Percentiles rank a stretch among this genome's conserved stretches.
Evolutionary conservation across 2,113 vertebrate species (phyloP).

Genomic region (Terrapene triunguis): DNA sequence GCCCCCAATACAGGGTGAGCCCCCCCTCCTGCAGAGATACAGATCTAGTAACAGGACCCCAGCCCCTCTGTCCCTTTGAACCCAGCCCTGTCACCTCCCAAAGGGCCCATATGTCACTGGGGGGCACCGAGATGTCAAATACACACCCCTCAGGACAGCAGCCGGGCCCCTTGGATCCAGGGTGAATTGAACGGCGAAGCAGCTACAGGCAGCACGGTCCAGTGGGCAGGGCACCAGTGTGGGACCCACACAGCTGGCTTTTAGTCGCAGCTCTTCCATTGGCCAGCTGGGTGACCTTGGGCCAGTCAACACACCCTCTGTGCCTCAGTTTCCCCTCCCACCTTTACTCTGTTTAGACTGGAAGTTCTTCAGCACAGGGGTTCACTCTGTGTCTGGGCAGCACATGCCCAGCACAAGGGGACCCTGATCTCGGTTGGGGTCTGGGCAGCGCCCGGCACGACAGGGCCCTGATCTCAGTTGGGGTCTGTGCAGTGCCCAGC

Average conservation of each 20-base stretch:
- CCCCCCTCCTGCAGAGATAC: constrained; percentile 43
- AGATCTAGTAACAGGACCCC: constrained; percentile 39
- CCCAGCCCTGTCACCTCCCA: constrained; percentile 34
- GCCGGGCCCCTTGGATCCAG: not conserved
- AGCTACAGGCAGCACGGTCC: not conserved
- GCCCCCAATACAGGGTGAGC: constrained; percentile 67
- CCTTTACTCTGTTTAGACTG: too few species aligned
- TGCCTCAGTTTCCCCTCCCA: not conserved
- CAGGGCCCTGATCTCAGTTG: too few species aligned
- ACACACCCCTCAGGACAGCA: not conserved
- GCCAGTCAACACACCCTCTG: too few species aligned
- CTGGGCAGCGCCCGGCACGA: too few species aligned
- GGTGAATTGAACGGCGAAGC: not conserved
- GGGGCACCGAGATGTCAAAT: not conserved
- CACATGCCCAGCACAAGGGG: too few species aligned
- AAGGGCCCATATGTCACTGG: not conserved
- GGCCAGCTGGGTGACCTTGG: too few species aligned
- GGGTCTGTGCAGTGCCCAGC: too few species aligned
- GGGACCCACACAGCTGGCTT: not conserved
- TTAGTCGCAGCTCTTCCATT: too few species aligned
- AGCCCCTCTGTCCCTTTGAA: constrained; percentile 6
- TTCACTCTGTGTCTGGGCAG: not conserved
- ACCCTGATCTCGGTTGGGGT: not conserved
- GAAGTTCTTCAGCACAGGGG: too few species aligned
- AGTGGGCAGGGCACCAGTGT: too few species aligned